Evolutionary conservation across 2,113 vertebrate genomes (phyloP).

Genomic region (Petroica traversi): DNA sequence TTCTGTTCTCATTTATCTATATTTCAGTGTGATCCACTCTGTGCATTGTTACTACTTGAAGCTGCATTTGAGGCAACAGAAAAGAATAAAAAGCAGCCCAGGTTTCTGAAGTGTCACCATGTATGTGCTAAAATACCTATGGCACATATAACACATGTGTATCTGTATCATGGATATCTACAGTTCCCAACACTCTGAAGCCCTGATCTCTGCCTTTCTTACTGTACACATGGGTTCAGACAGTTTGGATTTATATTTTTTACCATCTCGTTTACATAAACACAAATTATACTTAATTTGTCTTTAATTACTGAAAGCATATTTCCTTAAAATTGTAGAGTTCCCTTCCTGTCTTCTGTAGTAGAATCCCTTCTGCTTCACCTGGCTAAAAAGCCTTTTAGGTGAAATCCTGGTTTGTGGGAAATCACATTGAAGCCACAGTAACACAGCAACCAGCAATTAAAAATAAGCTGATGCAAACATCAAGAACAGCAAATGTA

Average conservation of each 20-base stretch:
- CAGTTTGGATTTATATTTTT: neutral
- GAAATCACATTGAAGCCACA: neutral
- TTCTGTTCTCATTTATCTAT: neutral
- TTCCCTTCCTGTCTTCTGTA: neutral
- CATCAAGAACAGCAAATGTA: slow-evolving; percentile 36
- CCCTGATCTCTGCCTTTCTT: neutral
- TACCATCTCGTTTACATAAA: neutral
- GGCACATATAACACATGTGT: too few species aligned
- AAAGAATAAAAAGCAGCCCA: neutral
- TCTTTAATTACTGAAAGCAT: slow-evolving; percentile 14
- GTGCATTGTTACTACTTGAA: neutral
- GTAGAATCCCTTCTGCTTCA: neutral
- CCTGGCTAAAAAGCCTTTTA: neutral
- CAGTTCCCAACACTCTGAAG: neutral
- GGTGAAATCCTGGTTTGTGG: slow-evolving; percentile 46
- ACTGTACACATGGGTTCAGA: neutral
- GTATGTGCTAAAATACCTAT: neutral
- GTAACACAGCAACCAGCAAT: slow-evolving; percentile 26
- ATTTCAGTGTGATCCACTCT: neutral
- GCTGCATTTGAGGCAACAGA: neutral
- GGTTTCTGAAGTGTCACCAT: neutral
- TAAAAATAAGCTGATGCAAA: slow-evolving; percentile 52
- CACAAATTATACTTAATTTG: slow-evolving; percentile 10
- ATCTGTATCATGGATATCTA: neutral
- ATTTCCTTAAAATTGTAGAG: neutral